Base-by-base conservation (phyloP, 2,113 vertebrate genomes). In the Mesocricetus auratus region DNA sequence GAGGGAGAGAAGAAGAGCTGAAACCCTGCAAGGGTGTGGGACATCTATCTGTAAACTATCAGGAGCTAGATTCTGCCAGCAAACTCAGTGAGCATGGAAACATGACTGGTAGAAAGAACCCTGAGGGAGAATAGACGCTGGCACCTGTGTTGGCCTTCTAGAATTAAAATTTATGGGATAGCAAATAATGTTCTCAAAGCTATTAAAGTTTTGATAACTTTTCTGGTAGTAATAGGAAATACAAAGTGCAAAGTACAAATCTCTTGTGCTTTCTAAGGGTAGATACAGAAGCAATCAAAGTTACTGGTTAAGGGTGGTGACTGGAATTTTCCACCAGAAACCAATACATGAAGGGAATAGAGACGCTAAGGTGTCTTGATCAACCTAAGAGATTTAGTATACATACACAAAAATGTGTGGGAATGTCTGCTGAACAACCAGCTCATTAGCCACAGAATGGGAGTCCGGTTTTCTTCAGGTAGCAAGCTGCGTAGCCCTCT, bases 381-480 rank as follows among this genome's bases (percentile, higher is more conserved):
- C 36, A 58, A 53, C 3, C 3, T 45, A 74, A 53, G 58, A 29
- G 78, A 64, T 90, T 66, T 29, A 47, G n/a, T 29, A 3, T 17
- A 36, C 7, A 64, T 7, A 93, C 39, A 53, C 83, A 89, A 64
- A 62, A 95, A 10, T 5, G 2, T 47, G 45, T 3, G 60, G 21
- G 2, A 13, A 75, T 47, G 33, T 7, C 9, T 7, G 15, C 16
- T 53, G 69, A 77, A n/a, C 31, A 45, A 83, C 3, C 5, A 60
- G 16, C 13, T 69, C 17, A 39, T 24, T 29, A 10, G n/a, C 11
- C 3, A 12, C 22, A 12, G 9, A 36, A 4, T 66, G 2, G 2
- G 50, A 94, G 39, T 39, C 2, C 29, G 85, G 9, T 60, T 95
- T 95, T 94, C 29, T 79, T 31, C 93, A 88, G 60, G 56, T 45